Conservation (phyloP, 2,797 vertebrate genomes). For the Somateria mollissima region DNA sequence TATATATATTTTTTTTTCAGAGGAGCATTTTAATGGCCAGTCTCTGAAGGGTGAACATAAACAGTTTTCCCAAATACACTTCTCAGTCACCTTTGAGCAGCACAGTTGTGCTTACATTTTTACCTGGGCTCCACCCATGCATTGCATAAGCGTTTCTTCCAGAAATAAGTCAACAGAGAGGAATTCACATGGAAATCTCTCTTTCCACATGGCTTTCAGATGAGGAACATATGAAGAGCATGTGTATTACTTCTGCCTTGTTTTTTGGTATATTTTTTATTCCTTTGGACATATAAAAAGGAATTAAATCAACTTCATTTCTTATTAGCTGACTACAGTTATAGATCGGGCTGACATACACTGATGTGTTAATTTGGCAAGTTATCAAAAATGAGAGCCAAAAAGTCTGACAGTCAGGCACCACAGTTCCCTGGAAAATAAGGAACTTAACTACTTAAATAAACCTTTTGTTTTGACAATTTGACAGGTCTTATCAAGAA, state of each 20-base stretch:
- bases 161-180: neutral
- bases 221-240: neutral
- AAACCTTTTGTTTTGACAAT: slow-evolving; percentile 32
- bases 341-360: neutral
- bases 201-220: neutral
- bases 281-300: neutral
- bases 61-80: neutral
- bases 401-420: neutral
- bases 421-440: neutral
- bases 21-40: neutral
- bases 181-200: neutral
- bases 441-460: slow-evolving; percentile 13
- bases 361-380: neutral
- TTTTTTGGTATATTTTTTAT: neutral
- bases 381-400: neutral
- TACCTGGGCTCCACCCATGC: neutral
- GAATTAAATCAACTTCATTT: neutral
- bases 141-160: neutral
- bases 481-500: slow-evolving; percentile 5
- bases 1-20: neutral
- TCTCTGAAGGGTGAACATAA: neutral
- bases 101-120: neutral
- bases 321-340: neutral
- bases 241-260: neutral
- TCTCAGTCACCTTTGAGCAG: neutral